phyloP scores from a whole-genome alignment of 2,888 invertebrate genomes.

The Sthenelais limicola region DNA sequence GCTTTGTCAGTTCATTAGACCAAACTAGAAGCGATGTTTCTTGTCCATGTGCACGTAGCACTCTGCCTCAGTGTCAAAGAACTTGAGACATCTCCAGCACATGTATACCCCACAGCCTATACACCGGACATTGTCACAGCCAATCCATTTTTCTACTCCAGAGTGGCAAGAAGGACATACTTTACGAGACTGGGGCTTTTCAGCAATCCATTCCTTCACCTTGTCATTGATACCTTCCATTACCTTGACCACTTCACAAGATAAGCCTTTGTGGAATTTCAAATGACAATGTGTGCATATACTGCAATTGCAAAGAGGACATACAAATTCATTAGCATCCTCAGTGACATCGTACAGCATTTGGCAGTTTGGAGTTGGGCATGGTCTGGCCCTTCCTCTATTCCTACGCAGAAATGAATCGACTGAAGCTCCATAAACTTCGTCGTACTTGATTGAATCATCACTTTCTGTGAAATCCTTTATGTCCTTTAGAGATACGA shows the following conservation, averaged over 20 bases:
- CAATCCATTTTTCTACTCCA: conserved; percentile 32
- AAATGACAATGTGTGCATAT: conserved; percentile 27
- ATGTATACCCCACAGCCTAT: conserved; percentile 16
- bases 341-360: conserved; percentile 27
- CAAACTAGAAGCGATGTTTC: conserved; percentile 29
- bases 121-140: conserved; percentile 25
- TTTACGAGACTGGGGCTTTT: conserved; percentile 28
- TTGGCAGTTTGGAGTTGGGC: conserved; percentile 25
- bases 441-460: background rate
- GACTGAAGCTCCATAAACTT: conserved; percentile 10
- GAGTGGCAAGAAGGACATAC: conserved; percentile 30
- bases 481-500: conserved; percentile 18
- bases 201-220: conserved; percentile 32
- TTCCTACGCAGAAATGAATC: conserved; percentile 24
- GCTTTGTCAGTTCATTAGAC: no score
- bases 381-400: conserved; percentile 9
- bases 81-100: conserved; percentile 35
- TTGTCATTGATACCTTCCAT: conserved; percentile 33
- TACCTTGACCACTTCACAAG: conserved; percentile 24
- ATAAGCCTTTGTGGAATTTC: conserved; percentile 15
- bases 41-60: conserved; percentile 35
- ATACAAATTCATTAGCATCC: conserved; percentile 21
- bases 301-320: conserved; percentile 17
- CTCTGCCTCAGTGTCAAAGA: conserved; percentile 20
- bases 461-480: conserved; percentile 11